Evolutionary conservation across 2,888 invertebrate species (phyloP).

Genomic region (Lamellibrachia satsuma): DNA sequence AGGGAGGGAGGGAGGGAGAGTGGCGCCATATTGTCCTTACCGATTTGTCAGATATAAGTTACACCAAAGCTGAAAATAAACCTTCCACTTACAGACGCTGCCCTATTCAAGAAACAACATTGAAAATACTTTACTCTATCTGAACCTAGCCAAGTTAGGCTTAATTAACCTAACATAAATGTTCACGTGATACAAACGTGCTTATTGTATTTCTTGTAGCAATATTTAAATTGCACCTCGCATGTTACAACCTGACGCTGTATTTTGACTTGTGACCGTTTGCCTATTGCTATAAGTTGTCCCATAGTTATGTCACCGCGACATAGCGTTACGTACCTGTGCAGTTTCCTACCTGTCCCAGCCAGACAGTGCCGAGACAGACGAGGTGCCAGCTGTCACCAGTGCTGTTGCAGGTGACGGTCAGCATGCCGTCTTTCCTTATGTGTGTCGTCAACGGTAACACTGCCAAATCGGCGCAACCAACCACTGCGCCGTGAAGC

Average conservation of each 20-base stretch:
- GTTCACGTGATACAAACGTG: not conserved
- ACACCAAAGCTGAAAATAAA: not conserved
- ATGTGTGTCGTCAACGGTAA: not conserved
- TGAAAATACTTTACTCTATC: not conserved
- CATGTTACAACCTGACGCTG: not conserved
- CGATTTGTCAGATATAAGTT: not conserved
- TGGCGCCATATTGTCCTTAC: not conserved
- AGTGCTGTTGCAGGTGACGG: not conserved
- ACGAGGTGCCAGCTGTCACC: not conserved
- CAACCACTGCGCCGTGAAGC: not conserved
- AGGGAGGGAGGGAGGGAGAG: too few species aligned
- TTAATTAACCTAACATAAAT: not conserved
- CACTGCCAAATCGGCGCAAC: not conserved
- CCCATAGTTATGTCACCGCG: too few species aligned
- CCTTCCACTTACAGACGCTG: not conserved
- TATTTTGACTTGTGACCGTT: not conserved
- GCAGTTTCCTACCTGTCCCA: not conserved
- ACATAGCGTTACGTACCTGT: not conserved
- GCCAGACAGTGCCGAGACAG: not conserved
- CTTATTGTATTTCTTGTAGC: not conserved
- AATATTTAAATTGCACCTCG: not conserved
- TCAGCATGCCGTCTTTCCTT: not conserved
- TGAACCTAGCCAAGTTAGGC: not conserved
- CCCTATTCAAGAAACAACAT: not conserved
- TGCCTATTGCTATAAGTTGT: not conserved